Evolutionary conservation across 2,888 invertebrate species (phyloP), one percentile per base, ranked within the genome.

Genomic region (Drosophila cracens): DNA sequence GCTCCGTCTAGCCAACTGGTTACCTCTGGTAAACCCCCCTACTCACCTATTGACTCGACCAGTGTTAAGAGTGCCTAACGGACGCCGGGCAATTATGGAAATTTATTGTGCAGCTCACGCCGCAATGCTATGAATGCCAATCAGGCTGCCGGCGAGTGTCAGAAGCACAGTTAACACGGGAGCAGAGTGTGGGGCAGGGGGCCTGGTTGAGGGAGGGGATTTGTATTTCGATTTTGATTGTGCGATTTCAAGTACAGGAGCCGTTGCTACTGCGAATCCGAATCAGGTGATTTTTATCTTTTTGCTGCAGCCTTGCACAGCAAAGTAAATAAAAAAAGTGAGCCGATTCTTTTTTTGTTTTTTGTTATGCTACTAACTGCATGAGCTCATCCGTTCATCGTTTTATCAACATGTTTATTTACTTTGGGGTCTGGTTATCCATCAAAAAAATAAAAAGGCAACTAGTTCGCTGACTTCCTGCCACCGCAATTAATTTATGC

Each of bases 21-120:
- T 1, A 10, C 11, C 49, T 11, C 36, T 1, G 21, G 8, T 25
- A 3, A 21, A 0, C 0, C n/a, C 13, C 4, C 54, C 34, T 1
- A 25, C 31, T 3, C 21, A 18, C 43, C 57, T 3, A 16, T 1
- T 36, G 49, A 34, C 25, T 8, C 38, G 63, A 70, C 53, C 73
- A 66, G 65, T 57, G 70, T 72, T 64, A 56, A 72, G 27, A 38
- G 18, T 72, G 46, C 58, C 81, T 78, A 88, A 83, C 89, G 83
- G 87, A 76, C 81, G 61, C 77, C 61, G 72, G 78, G 74, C 88
- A 86, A 86, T 86, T 89, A 86, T 86, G 90, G 85, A 86, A 86
- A 86, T 86, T 86, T 87, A 87, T 89, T 89, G 85, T 76, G 74
- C 78, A 85, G 67, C 86, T 75, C 77, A 68, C 48, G 52, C 62